These are phyloP conservation scores for Phymatocera aterrima DNA, from an alignment of 2,888 invertebrate genomes.

Conservation along the genomic window DNA sequence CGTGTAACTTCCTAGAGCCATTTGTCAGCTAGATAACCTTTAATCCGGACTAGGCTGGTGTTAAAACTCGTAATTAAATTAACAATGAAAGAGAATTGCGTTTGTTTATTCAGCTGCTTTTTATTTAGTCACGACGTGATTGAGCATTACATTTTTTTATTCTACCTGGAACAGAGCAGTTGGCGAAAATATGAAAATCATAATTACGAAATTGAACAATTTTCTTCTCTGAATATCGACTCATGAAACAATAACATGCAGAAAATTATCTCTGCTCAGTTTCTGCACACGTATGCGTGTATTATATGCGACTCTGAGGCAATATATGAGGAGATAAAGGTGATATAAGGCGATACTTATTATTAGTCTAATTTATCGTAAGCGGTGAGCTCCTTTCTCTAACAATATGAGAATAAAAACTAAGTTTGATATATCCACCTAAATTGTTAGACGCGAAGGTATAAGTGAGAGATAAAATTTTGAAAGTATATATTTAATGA, in stretches of 20 bases:
- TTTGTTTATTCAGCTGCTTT: background rate
- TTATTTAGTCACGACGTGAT: background rate
- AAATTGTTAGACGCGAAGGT: background rate
- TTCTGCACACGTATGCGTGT: background rate
- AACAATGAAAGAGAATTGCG: conserved; percentile 22
- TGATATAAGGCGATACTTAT: conserved; percentile 22
- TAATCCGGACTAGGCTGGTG: conserved; percentile 43
- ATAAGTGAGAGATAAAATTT: background rate
- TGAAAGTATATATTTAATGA: conserved; percentile 33
- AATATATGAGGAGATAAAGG: background rate
- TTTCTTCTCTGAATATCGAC: background rate
- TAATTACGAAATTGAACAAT: background rate
- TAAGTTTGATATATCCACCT: background rate
- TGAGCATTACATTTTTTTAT: background rate
- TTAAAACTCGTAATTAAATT: conserved; percentile 35
- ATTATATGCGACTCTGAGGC: conserved; percentile 1
- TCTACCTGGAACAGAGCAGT: background rate
- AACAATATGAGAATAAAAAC: conserved; percentile 21
- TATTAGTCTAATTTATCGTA: conserved; percentile 15
- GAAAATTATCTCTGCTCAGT: background rate
- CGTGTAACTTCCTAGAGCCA: conserved; percentile 48
- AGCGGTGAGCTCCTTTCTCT: conserved; percentile 13
- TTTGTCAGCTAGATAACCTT: conserved; percentile 55
- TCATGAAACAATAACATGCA: background rate
- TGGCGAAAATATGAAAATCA: background rate